Percentiles rank a stretch among this genome's conserved stretches.
These are phyloP conservation scores for Sapayoa aenigma DNA, from an alignment of 2,113 vertebrate species.

Conservation along the genomic window DNA sequence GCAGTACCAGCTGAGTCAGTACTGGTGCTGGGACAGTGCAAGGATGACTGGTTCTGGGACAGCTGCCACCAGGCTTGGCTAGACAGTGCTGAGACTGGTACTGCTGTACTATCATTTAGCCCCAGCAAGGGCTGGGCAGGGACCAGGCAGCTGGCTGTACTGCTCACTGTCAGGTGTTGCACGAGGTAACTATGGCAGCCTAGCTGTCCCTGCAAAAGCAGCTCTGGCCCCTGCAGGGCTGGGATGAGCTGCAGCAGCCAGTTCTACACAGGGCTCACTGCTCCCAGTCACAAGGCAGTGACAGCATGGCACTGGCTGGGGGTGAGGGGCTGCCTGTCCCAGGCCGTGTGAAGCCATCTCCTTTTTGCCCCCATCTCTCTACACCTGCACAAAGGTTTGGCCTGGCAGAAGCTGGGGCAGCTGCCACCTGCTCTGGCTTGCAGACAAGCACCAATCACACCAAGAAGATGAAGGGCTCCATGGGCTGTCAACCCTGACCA, in stretches of 20 bases:
- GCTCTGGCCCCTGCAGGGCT: neutral
- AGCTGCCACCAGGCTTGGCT: neutral
- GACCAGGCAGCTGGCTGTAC: no score
- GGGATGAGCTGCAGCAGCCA: neutral
- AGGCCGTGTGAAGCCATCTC: neutral
- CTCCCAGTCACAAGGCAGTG: neutral
- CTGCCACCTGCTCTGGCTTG: rapidly evolving
- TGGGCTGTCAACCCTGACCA: neutral
- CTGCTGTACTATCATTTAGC: neutral
- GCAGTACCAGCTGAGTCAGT: neutral
- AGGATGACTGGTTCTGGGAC: neutral
- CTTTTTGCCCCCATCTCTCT: neutral
- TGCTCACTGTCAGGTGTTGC: rapidly evolving
- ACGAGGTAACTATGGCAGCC: neutral
- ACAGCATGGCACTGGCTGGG: rapidly evolving
- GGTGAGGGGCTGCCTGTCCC: neutral
- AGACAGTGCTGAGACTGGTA: neutral
- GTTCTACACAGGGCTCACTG: neutral
- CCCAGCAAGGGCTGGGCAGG: neutral
- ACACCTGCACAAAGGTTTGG: neutral
- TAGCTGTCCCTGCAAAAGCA: neutral
- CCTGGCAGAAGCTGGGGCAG: neutral
- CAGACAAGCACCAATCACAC: neutral
- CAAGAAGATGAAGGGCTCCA: neutral
- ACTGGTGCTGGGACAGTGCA: neutral